Base-by-base conservation (phyloP, 2,888 invertebrate species). In the Sympetrum striolatum region DNA sequence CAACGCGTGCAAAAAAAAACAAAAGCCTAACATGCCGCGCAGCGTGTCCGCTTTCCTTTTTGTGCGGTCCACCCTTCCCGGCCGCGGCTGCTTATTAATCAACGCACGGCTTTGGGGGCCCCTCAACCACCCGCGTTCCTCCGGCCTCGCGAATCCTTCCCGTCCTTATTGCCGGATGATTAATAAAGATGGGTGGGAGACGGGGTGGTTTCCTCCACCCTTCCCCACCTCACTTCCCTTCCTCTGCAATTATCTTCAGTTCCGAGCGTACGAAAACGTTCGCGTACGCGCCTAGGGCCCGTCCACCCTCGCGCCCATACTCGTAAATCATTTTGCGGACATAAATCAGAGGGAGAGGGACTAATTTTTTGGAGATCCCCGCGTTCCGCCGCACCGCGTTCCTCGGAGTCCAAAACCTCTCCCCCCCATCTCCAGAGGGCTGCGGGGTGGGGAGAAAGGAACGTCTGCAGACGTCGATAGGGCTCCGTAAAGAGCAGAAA, bases 101-200 rank as follows among this genome's bases (percentile, higher is more conserved):
- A 73, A 73, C 73, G 73, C 73, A 73, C 73, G 73, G 73, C 73
- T 73, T 73, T 73, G 73, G 73, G 31, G 53, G 25, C 73, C 31
- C 31, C 73, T 14, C 73, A 25, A 25, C 73, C 81, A 90, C 90
- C 86, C 90, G 91, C 91, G 90, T 80, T 90, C 90, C 91, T 81
- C 90, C 90, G 91, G 91, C 91, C 82, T 81, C 80, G 44, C 90
- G 91, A 91, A 92, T 91, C 90, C 91, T 91, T 90, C 25, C 60
- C 73, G 81, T 80, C 73, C 82, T 80, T 90, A 44, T 90, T 64
- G 81, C 79, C 73, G 91, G 91, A 91, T 91, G 92, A 91, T 92
- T 91, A 91, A 91, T 73, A 73, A 73, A 73, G 73, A 73, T 31
- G 25, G 31, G 73, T 14, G 91, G 91, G 91, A 91, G 91, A 91